Evolutionary conservation across 64 coral and sea anemone species (phyloP).

Genomic region (Platygyra sinensis): DNA sequence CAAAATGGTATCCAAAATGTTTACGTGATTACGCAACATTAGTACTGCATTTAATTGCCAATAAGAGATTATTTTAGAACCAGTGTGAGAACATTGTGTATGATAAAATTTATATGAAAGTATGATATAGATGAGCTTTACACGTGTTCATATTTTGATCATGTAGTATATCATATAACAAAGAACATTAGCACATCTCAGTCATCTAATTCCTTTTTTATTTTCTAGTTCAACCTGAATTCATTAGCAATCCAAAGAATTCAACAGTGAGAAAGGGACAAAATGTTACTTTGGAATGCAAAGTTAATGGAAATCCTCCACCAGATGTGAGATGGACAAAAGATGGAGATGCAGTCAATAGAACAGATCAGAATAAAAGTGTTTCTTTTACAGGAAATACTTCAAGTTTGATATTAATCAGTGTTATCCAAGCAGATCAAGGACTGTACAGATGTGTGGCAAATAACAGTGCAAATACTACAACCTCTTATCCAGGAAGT

Average conservation of each 20-base stretch:
- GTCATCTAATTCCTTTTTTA: not conserved
- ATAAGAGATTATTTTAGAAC: too few relatives aligned
- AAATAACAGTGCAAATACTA: not conserved
- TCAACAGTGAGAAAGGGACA: not conserved
- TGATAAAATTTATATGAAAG: too few relatives aligned
- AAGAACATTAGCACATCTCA: not conserved
- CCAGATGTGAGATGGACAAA: not conserved
- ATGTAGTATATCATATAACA: too few relatives aligned
- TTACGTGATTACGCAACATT: too few relatives aligned
- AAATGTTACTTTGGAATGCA: not conserved
- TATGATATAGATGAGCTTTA: too few relatives aligned
- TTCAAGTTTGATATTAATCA: not conserved
- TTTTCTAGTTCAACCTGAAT: not conserved
- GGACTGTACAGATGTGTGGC: constrained; percentile 31
- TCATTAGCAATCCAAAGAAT: not conserved
- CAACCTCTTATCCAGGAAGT: not conserved
- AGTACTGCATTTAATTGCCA: too few relatives aligned
- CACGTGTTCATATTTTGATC: too few relatives aligned
- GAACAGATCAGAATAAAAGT: not conserved
- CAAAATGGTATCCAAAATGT: too few relatives aligned
- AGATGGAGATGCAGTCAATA: too few relatives aligned
- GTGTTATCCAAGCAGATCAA: constrained; percentile 4
- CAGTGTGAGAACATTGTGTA: too few relatives aligned
- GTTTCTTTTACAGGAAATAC: not conserved
- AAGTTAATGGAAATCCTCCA: not conserved